These are phyloP conservation scores for Ditula angustiorana DNA, from an alignment of 2,888 invertebrate species.

Conservation along the genomic window DNA sequence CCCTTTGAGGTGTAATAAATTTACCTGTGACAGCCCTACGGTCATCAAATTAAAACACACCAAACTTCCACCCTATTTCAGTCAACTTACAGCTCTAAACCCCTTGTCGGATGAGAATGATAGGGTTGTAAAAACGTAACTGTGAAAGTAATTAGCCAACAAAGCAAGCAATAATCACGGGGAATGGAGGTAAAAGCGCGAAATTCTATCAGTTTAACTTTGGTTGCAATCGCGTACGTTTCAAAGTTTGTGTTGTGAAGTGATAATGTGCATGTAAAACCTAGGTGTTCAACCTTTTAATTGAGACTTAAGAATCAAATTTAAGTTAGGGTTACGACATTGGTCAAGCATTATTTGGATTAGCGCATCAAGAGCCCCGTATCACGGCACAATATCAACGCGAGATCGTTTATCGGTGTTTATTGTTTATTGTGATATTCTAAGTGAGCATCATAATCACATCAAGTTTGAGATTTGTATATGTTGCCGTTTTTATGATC, in stretches of 20 bases:
- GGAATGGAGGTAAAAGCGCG: slow-evolving; percentile 63
- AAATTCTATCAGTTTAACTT: slow-evolving; percentile 63
- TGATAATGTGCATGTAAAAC: neutral
- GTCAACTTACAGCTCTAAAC: slow-evolving; percentile 44
- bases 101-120: slow-evolving; percentile 38
- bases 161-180: slow-evolving; percentile 76
- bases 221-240: slow-evolving; percentile 57
- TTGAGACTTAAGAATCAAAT: neutral
- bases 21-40: slow-evolving; percentile 61
- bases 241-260: slow-evolving; percentile 42
- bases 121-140: slow-evolving; percentile 64
- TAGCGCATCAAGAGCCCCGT: too few species aligned
- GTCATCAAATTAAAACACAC: slow-evolving; percentile 6
- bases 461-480: too few species aligned
- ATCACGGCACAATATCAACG: too few species aligned
- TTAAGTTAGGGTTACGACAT: neutral
- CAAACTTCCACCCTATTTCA: slow-evolving; percentile 48
- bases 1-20: slow-evolving; percentile 83
- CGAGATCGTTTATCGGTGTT: too few species aligned
- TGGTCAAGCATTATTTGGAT: too few species aligned
- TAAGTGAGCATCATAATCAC: too few species aligned
- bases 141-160: slow-evolving; percentile 74
- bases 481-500: too few species aligned
- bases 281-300: too few species aligned
- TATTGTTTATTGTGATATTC: too few species aligned